Percentiles rank a stretch among this genome's conserved stretches.
Conservation (phyloP, 2,797 vertebrate species). For the Onychomys leucogaster region DNA sequence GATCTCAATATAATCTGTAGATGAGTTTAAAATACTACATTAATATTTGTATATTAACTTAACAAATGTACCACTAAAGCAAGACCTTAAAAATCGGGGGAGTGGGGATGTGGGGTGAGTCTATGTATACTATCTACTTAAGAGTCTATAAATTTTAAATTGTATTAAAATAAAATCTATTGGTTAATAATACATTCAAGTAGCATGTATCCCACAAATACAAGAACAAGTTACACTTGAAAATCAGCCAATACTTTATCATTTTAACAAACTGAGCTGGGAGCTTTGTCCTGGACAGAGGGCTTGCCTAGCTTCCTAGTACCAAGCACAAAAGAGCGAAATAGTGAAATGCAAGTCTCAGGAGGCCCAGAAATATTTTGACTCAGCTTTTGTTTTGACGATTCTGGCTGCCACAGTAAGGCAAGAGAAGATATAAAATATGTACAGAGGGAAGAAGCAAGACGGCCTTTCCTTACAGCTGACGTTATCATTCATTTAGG, state of each 20-base stretch:
- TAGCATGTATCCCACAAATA: not conserved
- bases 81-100: not conserved
- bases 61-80: not conserved
- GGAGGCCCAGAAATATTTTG: not conserved
- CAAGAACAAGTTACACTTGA: not conserved
- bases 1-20: not conserved
- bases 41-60: not conserved
- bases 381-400: not conserved
- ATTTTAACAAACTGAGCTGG: not conserved
- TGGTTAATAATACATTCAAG: not conserved
- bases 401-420: not conserved
- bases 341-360: not conserved
- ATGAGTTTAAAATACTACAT: not conserved
- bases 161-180: not conserved
- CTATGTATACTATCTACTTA: not conserved
- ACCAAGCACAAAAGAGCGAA: not conserved
- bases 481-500: not conserved
- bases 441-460: not conserved
- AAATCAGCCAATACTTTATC: not conserved
- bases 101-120: not conserved
- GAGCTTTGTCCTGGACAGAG: not conserved
- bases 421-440: not conserved
- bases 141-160: not conserved
- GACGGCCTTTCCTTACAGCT: not conserved
- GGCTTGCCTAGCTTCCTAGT: not conserved